A percentile compares a stretch with the other conserved stretches of the same genome.
These are phyloP conservation scores for Poeciliopsis occidentalis DNA, from an alignment of 2,113 vertebrate species.

Conservation along the genomic window DNA sequence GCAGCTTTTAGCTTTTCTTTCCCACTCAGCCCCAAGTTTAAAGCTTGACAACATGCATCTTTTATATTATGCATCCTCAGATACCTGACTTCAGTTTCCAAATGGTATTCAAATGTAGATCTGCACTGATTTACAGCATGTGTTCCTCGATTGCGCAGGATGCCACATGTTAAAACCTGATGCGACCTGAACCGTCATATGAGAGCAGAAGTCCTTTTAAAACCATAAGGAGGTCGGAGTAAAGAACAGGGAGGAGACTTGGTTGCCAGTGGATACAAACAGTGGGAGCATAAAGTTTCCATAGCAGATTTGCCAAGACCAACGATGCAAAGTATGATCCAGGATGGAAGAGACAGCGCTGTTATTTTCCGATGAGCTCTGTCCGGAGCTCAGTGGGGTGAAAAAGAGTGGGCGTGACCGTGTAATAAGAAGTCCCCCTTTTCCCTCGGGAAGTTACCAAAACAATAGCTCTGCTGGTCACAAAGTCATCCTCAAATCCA, in stretches of 20 bases:
- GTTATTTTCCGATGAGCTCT: constrained; percentile 36
- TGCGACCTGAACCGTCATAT: not conserved
- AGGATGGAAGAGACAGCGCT: constrained; percentile 28
- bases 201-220: constrained; percentile 5
- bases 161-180: not conserved
- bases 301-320: constrained; percentile 41
- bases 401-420: constrained; percentile 59
- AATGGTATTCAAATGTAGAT: constrained; percentile 38
- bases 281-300: constrained; percentile 53
- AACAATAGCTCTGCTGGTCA: constrained; percentile 62
- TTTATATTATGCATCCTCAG: constrained; percentile 63
- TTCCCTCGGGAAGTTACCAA: constrained; percentile 63
- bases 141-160: not conserved
- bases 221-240: constrained; percentile 13
- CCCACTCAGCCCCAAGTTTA: constrained; percentile 41
- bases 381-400: constrained; percentile 40
- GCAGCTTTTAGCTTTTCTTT: constrained; percentile 28
- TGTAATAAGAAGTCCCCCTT: constrained; percentile 60
- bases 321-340: constrained; percentile 45
- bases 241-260: constrained; percentile 42
- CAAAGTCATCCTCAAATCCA: constrained; percentile 28
- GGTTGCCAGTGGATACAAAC: constrained; percentile 53
- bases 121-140: not conserved
- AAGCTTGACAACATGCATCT: constrained; percentile 41
- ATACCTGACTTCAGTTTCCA: constrained; percentile 59